These are phyloP conservation scores for Amblyteles armatorius DNA, from an alignment of 2,888 invertebrate species.

Conservation along the genomic window DNA sequence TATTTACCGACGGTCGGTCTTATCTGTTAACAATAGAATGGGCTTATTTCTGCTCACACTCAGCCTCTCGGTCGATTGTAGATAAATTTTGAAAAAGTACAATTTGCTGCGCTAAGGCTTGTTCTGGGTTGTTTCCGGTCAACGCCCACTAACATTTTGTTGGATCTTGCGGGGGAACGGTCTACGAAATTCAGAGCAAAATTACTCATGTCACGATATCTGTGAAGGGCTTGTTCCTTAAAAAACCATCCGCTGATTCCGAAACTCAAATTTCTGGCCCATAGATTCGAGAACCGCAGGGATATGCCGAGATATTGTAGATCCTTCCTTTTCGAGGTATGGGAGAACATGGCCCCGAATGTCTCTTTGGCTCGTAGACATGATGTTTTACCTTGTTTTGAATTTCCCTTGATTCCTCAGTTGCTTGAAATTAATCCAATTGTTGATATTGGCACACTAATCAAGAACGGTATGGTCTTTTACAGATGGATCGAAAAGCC, in stretches of 20 bases:
- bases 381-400: not conserved
- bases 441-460: not conserved
- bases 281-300: not conserved
- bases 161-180: not conserved
- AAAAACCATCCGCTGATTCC: not conserved
- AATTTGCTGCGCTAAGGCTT: not conserved
- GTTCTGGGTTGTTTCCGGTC: slow-evolving; percentile 16
- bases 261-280: not conserved
- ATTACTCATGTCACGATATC: not conserved
- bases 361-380: not conserved
- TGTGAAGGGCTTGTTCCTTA: not conserved
- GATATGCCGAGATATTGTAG: not conserved
- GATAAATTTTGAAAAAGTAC: not conserved
- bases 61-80: not conserved
- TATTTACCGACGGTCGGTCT: no score
- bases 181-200: not conserved
- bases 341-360: not conserved
- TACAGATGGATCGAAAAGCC: not conserved
- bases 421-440: not conserved
- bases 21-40: no score
- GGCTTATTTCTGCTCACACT: slow-evolving; percentile 22
- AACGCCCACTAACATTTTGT: not conserved
- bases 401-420: not conserved
- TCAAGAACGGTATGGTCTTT: not conserved
- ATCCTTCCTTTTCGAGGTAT: not conserved